phyloP scores from a whole-genome alignment of 2,888 invertebrate species.

The Orthonychiurus folsomi region DNA sequence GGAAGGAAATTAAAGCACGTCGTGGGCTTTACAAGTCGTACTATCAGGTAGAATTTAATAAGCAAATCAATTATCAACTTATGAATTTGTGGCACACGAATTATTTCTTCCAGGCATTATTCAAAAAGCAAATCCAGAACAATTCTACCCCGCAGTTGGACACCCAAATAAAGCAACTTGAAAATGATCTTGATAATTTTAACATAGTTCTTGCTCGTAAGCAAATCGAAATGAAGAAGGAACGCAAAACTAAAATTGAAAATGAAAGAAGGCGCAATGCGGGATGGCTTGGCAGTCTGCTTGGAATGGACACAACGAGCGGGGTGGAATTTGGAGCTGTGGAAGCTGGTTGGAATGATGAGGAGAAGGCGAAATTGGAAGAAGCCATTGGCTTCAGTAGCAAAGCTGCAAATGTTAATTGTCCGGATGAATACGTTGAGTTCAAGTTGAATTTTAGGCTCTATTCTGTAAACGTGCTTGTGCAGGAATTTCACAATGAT shows the following conservation, averaged over 20 bases:
- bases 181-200: neutral
- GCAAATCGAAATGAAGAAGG: neutral
- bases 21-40: neutral
- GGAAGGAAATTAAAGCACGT: neutral
- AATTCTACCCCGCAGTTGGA: neutral
- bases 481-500: neutral
- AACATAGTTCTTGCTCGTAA: neutral
- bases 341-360: neutral
- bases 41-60: too few species aligned
- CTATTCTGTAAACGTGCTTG: neutral
- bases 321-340: neutral
- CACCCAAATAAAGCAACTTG: neutral
- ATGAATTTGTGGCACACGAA: too few species aligned
- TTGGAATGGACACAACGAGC: neutral
- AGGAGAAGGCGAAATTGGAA: neutral
- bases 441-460: neutral
- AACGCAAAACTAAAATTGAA: neutral
- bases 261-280: neutral
- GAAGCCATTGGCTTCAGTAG: neutral
- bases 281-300: neutral
- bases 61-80: too few species aligned
- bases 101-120: neutral
- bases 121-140: neutral
- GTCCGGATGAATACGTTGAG: neutral
- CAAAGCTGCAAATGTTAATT: neutral